Evolutionary conservation across 2,113 vertebrate genomes (phyloP).

Genomic region (Mionectes macconnelli): DNA sequence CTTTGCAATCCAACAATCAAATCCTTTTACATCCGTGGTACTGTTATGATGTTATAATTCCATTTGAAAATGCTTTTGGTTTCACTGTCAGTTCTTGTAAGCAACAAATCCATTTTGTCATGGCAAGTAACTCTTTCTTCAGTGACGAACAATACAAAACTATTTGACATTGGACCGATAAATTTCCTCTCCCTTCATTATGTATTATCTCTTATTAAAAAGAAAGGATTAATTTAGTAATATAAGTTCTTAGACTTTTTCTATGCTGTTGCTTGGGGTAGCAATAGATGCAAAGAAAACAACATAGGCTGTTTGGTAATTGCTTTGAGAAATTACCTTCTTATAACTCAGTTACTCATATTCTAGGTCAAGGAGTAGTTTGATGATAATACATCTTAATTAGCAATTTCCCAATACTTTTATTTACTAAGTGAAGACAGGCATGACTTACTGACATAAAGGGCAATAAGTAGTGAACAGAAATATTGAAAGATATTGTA

Average conservation of each 20-base stretch:
- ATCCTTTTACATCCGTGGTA: slow-evolving; percentile 12
- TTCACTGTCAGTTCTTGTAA: slow-evolving; percentile 56
- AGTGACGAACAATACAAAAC: background rate
- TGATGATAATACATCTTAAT: background rate
- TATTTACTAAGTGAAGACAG: background rate
- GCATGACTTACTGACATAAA: background rate
- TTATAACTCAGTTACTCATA: background rate
- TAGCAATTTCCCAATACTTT: background rate
- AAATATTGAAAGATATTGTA: background rate
- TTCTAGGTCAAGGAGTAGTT: background rate
- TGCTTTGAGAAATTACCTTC: background rate
- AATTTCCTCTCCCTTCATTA: background rate
- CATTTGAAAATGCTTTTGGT: slow-evolving; percentile 49
- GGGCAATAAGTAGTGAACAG: background rate
- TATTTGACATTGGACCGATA: background rate
- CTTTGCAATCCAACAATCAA: slow-evolving; percentile 52
- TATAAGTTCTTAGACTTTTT: background rate
- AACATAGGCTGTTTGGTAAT: background rate
- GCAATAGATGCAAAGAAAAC: background rate
- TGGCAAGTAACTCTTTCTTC: slow-evolving; percentile 9
- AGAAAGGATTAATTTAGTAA: background rate
- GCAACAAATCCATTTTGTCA: slow-evolving; percentile 50
- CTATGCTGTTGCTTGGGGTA: background rate
- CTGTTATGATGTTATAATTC: slow-evolving; percentile 29
- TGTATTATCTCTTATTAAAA: background rate